Evolutionary conservation across 2,888 invertebrate species (phyloP).

Genomic region (Gymnosoma rotundatum): DNA sequence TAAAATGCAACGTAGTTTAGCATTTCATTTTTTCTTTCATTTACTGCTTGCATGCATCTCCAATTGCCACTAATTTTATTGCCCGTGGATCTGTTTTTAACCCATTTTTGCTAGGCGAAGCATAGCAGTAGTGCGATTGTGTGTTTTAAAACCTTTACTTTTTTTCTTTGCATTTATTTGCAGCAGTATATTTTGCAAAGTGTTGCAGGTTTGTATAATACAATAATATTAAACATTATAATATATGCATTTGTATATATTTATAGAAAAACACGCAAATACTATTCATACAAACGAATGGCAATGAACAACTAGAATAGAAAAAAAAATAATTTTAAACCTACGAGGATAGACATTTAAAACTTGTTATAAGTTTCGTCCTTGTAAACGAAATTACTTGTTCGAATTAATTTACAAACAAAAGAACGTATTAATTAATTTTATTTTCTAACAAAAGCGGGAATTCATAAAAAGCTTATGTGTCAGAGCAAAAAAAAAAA

Average conservation of each 20-base stretch:
- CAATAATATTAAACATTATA: slow-evolving; percentile 46
- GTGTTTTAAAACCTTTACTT: slow-evolving; percentile 4
- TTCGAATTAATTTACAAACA: too few species aligned
- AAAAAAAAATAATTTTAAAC: too few species aligned
- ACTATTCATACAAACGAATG: not conserved
- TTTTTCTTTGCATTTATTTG: slow-evolving; percentile 2
- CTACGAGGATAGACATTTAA: too few species aligned
- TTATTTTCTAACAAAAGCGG: too few species aligned
- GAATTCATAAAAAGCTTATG: too few species aligned
- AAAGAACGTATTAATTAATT: too few species aligned
- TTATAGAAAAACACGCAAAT: slow-evolving; percentile 1
- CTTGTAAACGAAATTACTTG: too few species aligned
- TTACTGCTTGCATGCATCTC: slow-evolving; percentile 4
- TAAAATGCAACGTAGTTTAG: slow-evolving; percentile 70
- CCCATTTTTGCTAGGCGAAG: slow-evolving; percentile 13
- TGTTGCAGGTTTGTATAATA: slow-evolving; percentile 44
- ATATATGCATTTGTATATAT: too few species aligned
- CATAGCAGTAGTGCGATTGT: not conserved
- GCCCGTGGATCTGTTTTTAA: slow-evolving; percentile 20
- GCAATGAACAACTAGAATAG: not conserved
- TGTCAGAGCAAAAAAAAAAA: too few species aligned
- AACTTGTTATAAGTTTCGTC: too few species aligned
- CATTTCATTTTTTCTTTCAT: not conserved
- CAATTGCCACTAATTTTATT: slow-evolving; percentile 32
- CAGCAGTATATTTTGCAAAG: slow-evolving; percentile 26